Evolutionary conservation across 2,113 vertebrate species (phyloP), one percentile per base, ranked within the genome.

Genomic region (Asarcornis scutulata): DNA sequence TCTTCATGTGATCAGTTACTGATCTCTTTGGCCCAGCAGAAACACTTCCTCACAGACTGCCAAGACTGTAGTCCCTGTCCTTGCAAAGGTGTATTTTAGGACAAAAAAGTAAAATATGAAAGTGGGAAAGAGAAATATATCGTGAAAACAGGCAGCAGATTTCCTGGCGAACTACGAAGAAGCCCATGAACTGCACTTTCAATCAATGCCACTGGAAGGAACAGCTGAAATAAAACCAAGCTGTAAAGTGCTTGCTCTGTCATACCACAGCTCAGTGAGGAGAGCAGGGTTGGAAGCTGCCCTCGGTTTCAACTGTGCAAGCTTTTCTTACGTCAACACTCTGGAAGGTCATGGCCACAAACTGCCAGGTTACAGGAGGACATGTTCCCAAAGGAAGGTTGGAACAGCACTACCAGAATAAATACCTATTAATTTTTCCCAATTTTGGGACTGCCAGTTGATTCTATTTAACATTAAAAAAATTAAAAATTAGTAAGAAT

Each of bases 41-140:
- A 76, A 21, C 6, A 2, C 17, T 6, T 0, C 21, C 10, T 0
- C 0, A 1, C 0, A 16, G 40, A 26, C 55, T 27, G 29, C 18
- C 6, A 3, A 21, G 50, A 1, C 42, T 34, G 1, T 1, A 20
- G 58, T 5, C 53, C 38, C 34, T 25, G 32, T 17, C 27, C 56
- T 75, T 23, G 4, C n/a, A 13, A 50, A 52, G 58, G 42, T 60
- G 42, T 34, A 20, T 46, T 76, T 25, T 48, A 21, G 22, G 72
- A 46, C n/a, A 58, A 32, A 60, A 4, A 34, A 59, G 40, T 44
- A 34, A 59, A 32, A 59, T 21, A 34, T 13, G 20, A 13, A 56
- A 64, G 38, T 20, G 17, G 26, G 62, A 25, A 64, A 64, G 38
- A 27, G 26, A 17, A 40, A 40, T 40, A 29, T 26, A 64, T 13